Evolutionary conservation across 2,888 invertebrate species (phyloP).

Genomic region (Trissonchulus sp.): DNA sequence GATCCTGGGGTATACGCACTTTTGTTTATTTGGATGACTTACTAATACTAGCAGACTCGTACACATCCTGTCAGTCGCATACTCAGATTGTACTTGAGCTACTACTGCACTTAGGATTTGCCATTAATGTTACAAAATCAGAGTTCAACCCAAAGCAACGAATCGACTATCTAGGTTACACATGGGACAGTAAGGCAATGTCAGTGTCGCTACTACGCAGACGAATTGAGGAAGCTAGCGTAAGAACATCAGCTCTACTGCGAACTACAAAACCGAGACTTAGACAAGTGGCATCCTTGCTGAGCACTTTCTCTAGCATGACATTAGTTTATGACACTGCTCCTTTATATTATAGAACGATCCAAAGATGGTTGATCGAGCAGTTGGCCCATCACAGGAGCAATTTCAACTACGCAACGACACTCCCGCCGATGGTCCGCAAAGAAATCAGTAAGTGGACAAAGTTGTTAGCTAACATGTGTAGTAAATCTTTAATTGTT

Average conservation of each 20-base stretch:
- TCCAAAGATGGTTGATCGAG: no score
- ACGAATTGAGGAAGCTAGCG: neutral
- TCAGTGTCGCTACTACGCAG: neutral
- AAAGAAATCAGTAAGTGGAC: no score
- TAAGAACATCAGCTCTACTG: no score
- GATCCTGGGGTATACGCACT: neutral
- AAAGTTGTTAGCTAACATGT: no score
- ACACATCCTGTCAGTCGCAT: neutral
- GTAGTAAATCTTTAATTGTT: neutral
- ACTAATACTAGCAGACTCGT: neutral
- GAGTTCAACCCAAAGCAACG: neutral
- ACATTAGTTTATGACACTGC: no score
- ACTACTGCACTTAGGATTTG: neutral
- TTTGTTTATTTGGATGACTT: constrained; percentile 11
- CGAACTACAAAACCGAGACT: neutral
- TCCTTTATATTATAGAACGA: no score
- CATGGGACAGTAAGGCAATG: neutral
- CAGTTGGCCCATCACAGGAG: no score
- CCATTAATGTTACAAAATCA: neutral
- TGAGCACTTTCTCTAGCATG: no score
- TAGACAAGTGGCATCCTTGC: neutral
- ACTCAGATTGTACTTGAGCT: neutral
- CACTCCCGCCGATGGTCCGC: no score
- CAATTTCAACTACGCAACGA: no score
- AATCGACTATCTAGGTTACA: neutral